Evolutionary conservation across 2,797 vertebrate species (phyloP).

Genomic region (Bufotes viridis): DNA sequence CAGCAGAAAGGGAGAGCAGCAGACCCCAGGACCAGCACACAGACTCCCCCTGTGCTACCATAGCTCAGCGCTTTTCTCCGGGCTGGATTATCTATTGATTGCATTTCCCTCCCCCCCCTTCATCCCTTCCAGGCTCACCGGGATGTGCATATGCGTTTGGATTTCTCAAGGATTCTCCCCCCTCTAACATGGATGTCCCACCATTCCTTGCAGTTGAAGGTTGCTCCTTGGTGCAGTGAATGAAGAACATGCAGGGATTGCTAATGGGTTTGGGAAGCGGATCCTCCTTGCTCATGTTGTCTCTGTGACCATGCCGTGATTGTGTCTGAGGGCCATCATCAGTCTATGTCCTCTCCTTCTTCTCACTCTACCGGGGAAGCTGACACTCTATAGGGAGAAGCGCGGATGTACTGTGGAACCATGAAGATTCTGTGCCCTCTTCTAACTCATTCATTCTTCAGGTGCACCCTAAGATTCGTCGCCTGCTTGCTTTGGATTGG

Average conservation of each 20-base stretch:
- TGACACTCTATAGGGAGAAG: slow-evolving; percentile 76
- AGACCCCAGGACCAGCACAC: slow-evolving; percentile 71
- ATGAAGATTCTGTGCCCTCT: slow-evolving; percentile 89
- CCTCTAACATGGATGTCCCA: slow-evolving; percentile 90
- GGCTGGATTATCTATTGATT: slow-evolving; percentile 78
- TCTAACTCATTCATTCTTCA: slow-evolving; percentile 86
- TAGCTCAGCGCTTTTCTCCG: slow-evolving; percentile 68
- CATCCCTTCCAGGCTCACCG: slow-evolving; percentile 80
- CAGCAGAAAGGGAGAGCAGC: slow-evolving; percentile 84
- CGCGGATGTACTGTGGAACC: slow-evolving; percentile 80
- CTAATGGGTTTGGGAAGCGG: slow-evolving; percentile 86
- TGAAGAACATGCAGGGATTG: slow-evolving; percentile 87
- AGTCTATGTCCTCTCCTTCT: slow-evolving; percentile 79
- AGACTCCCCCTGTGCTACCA: slow-evolving; percentile 71
- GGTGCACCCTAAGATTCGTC: slow-evolving; percentile 83
- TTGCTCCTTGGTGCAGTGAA: slow-evolving; percentile 93
- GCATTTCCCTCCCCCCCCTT: slow-evolving; percentile 64
- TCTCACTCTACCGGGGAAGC: slow-evolving; percentile 80
- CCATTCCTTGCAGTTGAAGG: slow-evolving; percentile 88
- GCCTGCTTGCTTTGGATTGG: slow-evolving; percentile 91
- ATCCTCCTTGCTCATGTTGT: slow-evolving; percentile 74
- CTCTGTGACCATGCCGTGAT: slow-evolving; percentile 94
- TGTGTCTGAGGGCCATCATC: slow-evolving; percentile 78
- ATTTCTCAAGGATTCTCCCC: slow-evolving; percentile 84
- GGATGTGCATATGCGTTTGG: slow-evolving; percentile 80